phyloP scores from a whole-genome alignment of 2,888 invertebrate species.

The Sinotaia quadrata region DNA sequence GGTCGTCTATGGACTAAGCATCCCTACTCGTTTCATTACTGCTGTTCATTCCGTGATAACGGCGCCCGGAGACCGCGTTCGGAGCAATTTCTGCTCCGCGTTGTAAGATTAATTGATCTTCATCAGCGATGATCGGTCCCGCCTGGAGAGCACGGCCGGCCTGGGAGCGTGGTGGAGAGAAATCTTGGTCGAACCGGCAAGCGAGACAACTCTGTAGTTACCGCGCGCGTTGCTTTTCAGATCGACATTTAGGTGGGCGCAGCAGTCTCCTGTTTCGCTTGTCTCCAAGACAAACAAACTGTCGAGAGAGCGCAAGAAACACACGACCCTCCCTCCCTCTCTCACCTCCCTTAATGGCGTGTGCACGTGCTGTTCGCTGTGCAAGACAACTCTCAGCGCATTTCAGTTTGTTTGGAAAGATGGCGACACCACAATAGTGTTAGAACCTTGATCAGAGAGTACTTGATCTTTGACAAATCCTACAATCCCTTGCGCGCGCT shows the following conservation, averaged over 20 bases:
- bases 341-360: neutral
- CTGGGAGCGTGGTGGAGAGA: no score
- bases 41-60: neutral
- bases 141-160: no score
- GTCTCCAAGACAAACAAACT: no score
- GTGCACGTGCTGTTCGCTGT: constrained; percentile 3
- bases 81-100: no score
- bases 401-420: neutral
- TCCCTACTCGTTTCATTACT: neutral
- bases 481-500: neutral
- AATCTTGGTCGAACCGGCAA: no score
- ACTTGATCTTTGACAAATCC: neutral
- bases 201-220: no score
- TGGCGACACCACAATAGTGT: neutral
- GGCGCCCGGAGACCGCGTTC: neutral
- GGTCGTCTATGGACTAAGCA: neutral
- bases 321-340: neutral
- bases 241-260: no score
- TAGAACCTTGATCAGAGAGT: neutral
- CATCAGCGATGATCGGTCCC: no score
- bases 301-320: neutral
- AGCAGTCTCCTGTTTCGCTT: no score
- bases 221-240: no score
- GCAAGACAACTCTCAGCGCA: neutral
- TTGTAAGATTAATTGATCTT: no score